Evolutionary conservation across 1,140 invertebrate genomes (phyloP), one percentile per base, ranked within the genome.

Genomic region (Laupala kohalensis): DNA sequence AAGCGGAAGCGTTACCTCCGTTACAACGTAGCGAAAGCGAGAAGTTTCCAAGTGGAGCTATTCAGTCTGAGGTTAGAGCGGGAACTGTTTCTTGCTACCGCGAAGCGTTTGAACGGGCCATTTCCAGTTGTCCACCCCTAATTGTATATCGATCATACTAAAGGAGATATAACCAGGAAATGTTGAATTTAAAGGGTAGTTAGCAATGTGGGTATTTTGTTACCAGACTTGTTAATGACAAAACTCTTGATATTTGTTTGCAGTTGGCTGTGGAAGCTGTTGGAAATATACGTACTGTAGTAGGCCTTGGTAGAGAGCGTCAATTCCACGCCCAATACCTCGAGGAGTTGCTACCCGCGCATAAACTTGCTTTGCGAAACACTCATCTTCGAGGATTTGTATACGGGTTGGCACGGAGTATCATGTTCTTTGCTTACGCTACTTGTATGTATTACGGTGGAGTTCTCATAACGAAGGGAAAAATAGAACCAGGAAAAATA

Each of bases 221-320:
- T n/a, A n/a, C n/a, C n/a, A n/a, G n/a, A 65, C 64, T 65, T 65
- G n/a, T 24, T n/a, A 65, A 24, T 23, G 64, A 65, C 6, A 65
- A 65, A 65, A 65, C n/a, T 25, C 9, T 24, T 9, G n/a, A n/a
- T 24, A 65, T 0, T 65, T 26, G 25, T 25, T 67, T 70, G n/a
- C 72, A 83, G 81, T 75, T 83, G 25, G 84, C 84, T 19, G 76
- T 84, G 24, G 84, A 86, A 76, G 78, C 81, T 6, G 83, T 86
- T 64, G 79, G 79, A 69, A 86, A 85, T 74, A 85, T 86, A 19
- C 78, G 84, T 64, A 86, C 85, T 23, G 84, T 87, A 3, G 82
- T 82, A 4, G 78, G 80, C 67, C 75, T 86, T 5, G 79, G 81
- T 28, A 78, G 79, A 72, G 83, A 86, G 76, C 71, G 76, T 15